Conservation (phyloP, 2,113 vertebrate genomes). For the Rhadina sibilatrix region DNA sequence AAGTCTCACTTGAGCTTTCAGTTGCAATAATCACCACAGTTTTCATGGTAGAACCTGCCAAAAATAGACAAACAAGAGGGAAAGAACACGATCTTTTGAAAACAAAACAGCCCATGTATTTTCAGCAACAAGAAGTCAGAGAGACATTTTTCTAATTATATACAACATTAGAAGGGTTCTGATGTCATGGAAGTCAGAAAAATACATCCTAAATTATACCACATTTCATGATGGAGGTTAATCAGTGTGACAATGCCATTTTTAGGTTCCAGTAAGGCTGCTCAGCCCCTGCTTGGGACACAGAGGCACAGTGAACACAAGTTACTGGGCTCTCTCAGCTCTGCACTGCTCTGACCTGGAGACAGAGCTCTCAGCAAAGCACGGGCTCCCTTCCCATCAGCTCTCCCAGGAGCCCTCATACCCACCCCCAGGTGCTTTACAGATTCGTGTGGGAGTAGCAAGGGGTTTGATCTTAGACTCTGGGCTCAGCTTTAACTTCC, state of each 20-base stretch:
- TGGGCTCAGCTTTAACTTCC: neutral
- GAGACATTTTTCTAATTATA: conserved; percentile 54
- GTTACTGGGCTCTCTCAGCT: neutral
- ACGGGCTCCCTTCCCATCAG: neutral
- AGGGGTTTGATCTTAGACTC: neutral
- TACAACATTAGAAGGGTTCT: neutral
- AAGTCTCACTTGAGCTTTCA: neutral
- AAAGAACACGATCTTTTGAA: conserved; percentile 16
- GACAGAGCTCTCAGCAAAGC: neutral
- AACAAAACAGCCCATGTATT: conserved; percentile 42
- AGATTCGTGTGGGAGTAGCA: neutral
- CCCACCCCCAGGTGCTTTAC: neutral
- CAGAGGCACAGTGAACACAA: neutral
- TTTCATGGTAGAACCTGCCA: conserved; percentile 18
- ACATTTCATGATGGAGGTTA: neutral
- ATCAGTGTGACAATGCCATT: neutral
- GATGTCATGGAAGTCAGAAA: conserved; percentile 43
- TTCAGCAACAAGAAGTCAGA: conserved; percentile 54
- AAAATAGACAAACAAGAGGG: conserved; percentile 47
- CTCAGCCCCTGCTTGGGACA: neutral
- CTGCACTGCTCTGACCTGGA: fast-evolving
- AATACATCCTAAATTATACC: conserved; percentile 4
- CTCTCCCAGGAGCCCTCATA: neutral
- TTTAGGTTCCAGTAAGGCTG: neutral
- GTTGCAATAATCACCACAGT: neutral